Evolutionary conservation across 2,888 invertebrate species (phyloP), one percentile per base, ranked within the genome.

Genomic region (Ecdyonurus torrentis): DNA sequence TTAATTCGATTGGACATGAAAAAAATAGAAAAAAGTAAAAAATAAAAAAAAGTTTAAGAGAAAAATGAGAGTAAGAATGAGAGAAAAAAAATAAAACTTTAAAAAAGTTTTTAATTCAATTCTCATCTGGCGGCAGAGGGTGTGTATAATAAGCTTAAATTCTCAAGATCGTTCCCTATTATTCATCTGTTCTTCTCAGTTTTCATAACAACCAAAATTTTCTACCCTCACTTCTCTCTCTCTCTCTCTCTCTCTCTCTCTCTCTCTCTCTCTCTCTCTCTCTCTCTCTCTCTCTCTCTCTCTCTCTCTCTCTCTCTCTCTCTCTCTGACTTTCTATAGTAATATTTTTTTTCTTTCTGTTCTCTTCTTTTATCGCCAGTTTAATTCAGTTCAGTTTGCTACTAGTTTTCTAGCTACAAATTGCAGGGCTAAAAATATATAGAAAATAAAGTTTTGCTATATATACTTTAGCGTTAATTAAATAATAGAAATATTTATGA

Each of bases 111-210:
- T 55, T 55, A 55, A 55, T 55, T 55, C 55, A 55, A 55, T 55
- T 55, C 37, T 37, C 37, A 37, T 37, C 37, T 37, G 37, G 37
- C 37, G 37, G 55, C 55, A 55, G 22, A 55, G 55, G 55, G 55
- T 55, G 50, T 7, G 55, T 55, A 22, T 55, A 55, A 55, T 55
- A 55, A 55, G 55, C 55, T 55, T 55, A 55, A 55, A 55, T 55
- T 55, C 55, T 55, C 55, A 22, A 55, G 55, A 55, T 55, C 55
- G 55, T 22, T 22, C 19, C 55, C 55, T 55, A 55, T 55, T 55
- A 55, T 55, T 55, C 55, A 55, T 55, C 55, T 10, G 55, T 55
- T n/a, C 19, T 7, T 20, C 55, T 55, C 55, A 55, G 19, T 55
- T 55, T 55, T 55, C 55, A 55, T 55, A 55, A 37, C 37, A 37